These are phyloP conservation scores for Ranitomeya variabilis DNA, from an alignment of 2,113 vertebrate genomes.

Conservation along the genomic window DNA sequence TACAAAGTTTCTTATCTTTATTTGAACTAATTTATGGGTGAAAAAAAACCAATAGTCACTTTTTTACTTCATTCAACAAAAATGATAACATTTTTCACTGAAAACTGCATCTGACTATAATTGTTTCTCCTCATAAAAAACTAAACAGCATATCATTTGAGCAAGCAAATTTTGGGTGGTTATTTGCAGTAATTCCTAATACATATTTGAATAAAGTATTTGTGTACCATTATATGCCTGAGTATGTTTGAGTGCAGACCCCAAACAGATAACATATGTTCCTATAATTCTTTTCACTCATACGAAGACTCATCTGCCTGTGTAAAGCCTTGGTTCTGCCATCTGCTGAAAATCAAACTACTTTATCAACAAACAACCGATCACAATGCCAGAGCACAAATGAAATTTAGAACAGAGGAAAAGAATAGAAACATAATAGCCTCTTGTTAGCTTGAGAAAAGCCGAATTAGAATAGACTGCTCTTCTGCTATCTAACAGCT, in stretches of 20 bases:
- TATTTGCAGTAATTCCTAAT: background rate
- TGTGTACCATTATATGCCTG: background rate
- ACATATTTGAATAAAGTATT: slow-evolving; percentile 9
- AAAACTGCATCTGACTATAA: background rate
- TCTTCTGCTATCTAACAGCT: background rate
- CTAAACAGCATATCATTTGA: background rate
- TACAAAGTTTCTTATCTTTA: too few species aligned
- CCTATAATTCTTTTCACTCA: background rate
- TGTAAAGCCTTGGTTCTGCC: background rate
- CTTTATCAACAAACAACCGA: background rate
- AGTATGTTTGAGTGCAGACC: slow-evolving; percentile 3
- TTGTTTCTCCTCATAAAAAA: background rate
- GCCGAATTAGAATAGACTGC: background rate
- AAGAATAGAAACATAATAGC: background rate
- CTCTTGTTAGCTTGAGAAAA: background rate
- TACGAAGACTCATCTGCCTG: background rate
- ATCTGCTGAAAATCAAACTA: slow-evolving; percentile 27
- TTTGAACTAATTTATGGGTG: too few species aligned
- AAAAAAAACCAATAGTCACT: background rate
- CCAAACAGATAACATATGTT: slow-evolving; percentile 19
- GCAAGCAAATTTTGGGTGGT: background rate
- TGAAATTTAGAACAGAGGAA: background rate
- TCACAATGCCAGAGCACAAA: slow-evolving; percentile 5
- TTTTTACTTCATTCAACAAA: background rate
- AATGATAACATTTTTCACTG: background rate